Evolutionary conservation across 2,797 vertebrate genomes (phyloP).

Genomic region (Pipistrellus pygmaeus): DNA sequence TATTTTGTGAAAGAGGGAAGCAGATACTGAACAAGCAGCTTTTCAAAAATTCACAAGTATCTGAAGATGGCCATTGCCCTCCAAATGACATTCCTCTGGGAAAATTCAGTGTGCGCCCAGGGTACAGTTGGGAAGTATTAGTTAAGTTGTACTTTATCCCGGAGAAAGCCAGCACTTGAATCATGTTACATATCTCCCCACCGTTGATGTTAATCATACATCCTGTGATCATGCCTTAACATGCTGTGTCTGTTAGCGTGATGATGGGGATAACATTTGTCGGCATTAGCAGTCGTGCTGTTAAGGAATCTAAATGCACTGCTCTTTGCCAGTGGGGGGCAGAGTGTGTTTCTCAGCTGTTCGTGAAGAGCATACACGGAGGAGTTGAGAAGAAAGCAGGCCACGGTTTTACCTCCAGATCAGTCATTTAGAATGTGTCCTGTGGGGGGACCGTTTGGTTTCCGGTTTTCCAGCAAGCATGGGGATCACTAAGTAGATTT

Average conservation of each 20-base stretch:
- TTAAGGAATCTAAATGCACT: neutral
- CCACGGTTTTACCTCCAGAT: neutral
- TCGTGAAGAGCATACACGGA: neutral
- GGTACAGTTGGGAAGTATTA: neutral
- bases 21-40: neutral
- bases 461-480: conserved; percentile 52
- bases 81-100: neutral
- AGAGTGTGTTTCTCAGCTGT: neutral
- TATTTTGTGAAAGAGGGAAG: neutral
- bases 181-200: neutral
- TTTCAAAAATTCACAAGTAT: neutral
- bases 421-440: neutral
- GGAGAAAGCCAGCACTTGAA: neutral
- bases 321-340: neutral
- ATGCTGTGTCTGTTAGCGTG: neutral
- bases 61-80: neutral
- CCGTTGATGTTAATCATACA: neutral
- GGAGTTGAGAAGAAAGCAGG: neutral
- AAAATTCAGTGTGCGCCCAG: neutral
- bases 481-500: conserved; percentile 11
- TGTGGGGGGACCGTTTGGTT: neutral
- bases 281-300: neutral
- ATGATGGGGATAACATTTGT: neutral
- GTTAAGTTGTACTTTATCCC: neutral
- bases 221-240: neutral